Conservation (phyloP, 2,113 vertebrate genomes). For the Setophaga coronata region DNA sequence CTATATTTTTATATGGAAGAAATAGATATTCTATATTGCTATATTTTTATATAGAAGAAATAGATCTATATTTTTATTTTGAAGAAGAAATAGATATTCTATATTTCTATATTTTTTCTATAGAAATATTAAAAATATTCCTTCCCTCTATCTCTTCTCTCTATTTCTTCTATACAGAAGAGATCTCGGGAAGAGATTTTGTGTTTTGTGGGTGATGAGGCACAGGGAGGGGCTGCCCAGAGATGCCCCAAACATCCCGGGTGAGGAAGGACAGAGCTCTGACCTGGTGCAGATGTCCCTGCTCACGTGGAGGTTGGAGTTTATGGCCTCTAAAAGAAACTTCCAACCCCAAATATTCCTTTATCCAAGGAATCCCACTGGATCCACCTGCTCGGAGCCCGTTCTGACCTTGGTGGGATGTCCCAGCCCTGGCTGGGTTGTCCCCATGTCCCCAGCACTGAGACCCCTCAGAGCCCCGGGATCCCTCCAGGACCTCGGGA, state of each 20-base stretch:
- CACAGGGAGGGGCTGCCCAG: neutral
- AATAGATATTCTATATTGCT: no score
- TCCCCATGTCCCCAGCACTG: neutral
- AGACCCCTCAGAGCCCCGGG: neutral
- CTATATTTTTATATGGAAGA: no score
- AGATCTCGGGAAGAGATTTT: accelerated
- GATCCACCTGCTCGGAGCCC: neutral
- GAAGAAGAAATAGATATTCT: no score
- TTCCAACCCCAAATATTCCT: neutral
- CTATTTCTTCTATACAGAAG: no score
- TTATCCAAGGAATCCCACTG: neutral
- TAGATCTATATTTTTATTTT: no score
- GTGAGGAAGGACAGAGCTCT: neutral
- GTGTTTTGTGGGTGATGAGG: accelerated
- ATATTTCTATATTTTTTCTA: no score
- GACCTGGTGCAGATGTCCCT: neutral
- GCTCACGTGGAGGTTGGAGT: neutral
- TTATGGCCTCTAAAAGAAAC: neutral
- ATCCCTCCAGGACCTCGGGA: neutral
- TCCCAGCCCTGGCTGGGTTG: neutral
- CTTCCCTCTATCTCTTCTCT: no score
- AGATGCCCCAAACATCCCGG: neutral
- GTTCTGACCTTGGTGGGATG: neutral
- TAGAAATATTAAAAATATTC: no score
- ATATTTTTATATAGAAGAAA: no score